These are phyloP conservation scores for Trissolcus brochymenae DNA, from an alignment of 2,888 invertebrate species.

Conservation along the genomic window DNA sequence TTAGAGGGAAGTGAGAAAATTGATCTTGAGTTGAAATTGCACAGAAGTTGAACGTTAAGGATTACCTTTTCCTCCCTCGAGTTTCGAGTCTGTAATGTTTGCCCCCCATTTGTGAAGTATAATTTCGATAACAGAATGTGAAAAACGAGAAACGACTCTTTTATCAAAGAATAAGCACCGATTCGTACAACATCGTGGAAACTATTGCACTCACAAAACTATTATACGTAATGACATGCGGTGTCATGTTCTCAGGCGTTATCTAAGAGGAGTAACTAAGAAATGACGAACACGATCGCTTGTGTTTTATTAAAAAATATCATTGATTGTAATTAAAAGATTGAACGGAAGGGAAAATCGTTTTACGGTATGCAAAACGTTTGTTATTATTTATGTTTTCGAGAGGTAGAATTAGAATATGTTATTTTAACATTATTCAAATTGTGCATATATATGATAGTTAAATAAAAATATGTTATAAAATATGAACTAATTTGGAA, in stretches of 20 bases:
- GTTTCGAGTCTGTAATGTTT: conserved; percentile 39
- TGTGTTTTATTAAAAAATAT: conserved; percentile 21
- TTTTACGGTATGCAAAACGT: not conserved
- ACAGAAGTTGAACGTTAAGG: too few relatives aligned
- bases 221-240: conserved; percentile 48
- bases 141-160: conserved; percentile 6
- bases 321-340: conserved; percentile 20
- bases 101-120: conserved; percentile 25
- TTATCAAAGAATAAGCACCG: conserved; percentile 26
- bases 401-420: too few relatives aligned
- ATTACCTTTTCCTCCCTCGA: conserved; percentile 34
- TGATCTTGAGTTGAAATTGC: too few relatives aligned
- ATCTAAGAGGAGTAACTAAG: conserved; percentile 39
- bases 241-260: conserved; percentile 48
- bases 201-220: conserved; percentile 37
- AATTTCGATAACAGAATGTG: conserved; percentile 7
- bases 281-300: conserved; percentile 33
- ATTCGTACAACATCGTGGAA: conserved; percentile 36
- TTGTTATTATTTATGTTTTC: not conserved
- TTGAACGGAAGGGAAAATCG: conserved; percentile 7
- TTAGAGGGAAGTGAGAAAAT: too few relatives aligned
- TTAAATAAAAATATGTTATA: too few relatives aligned
- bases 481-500: too few relatives aligned
- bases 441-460: too few relatives aligned
- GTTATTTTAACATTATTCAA: too few relatives aligned